A percentile compares a stretch with the other conserved stretches of the same genome.
Evolutionary conservation across 1,140 invertebrate genomes (phyloP).

Genomic region (Oreohelix idahoensis): DNA sequence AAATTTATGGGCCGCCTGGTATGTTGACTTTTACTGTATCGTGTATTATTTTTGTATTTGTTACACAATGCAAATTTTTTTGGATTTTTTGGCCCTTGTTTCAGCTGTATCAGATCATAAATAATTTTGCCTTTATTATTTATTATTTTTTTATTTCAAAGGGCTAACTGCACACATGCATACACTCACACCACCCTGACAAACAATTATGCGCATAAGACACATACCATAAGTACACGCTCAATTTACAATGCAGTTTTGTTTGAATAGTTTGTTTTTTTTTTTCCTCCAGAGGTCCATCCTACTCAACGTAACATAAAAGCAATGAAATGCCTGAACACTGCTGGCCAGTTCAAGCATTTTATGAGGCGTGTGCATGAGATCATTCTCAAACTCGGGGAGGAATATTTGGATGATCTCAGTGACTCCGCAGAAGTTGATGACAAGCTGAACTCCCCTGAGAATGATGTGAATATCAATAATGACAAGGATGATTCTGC

Average conservation of each 20-base stretch:
- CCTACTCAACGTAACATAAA: neutral
- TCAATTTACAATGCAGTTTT: no score
- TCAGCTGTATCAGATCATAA: no score
- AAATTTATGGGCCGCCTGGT: neutral
- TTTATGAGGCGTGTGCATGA: neutral
- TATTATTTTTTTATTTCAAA: no score
- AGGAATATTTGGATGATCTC: constrained; percentile 10
- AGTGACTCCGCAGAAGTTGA: neutral
- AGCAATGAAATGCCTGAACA: constrained; percentile 18
- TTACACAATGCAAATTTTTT: no score
- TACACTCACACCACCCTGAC: no score
- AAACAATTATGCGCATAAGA: no score
- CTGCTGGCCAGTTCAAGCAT: neutral
- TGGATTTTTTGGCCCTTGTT: no score
- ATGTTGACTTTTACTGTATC: neutral
- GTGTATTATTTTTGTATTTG: no score
- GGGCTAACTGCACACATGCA: no score
- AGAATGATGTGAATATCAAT: neutral
- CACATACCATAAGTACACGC: no score
- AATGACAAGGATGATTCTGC: neutral
- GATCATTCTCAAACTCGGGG: neutral
- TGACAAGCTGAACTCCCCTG: neutral
- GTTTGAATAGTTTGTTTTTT: no score
- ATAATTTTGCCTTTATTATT: neutral
- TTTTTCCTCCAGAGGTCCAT: neutral